Base-by-base conservation (phyloP, 2,113 vertebrate genomes). In the Phasianus colchicus region DNA sequence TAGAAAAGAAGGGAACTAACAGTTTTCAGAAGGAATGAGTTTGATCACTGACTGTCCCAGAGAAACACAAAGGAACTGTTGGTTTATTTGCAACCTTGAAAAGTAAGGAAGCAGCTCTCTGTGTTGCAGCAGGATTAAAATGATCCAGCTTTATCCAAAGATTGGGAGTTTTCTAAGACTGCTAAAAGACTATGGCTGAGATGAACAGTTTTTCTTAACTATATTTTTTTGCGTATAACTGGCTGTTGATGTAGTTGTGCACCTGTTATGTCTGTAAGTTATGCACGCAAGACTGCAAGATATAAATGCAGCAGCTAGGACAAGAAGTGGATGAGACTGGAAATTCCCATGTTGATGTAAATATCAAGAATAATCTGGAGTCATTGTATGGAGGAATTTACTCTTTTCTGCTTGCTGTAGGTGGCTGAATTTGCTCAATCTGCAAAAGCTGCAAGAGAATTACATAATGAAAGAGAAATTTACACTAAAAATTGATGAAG, bases 321-420 rank as follows among this genome's bases (percentile, higher is more conserved):
- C 81, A 90, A 45, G 4, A 52, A 54, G 16, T 2, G 0, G 3
- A 3, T 38, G 42, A 43, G 19, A 30, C 11, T 40, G n/a, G 18
- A 40, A 11, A 58, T 74, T 20, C 70, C 20, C 18, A 2, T 27
- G 24, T 70, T 47, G 64, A 32, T 77, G 16, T 45, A 71, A 86
- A 88, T 67, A 61, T 29, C 5, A 60, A 65, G 52, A 70, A 50
- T 47, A 67, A 76, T 25, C 36, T 82, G 74, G 36, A 63, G 32
- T 16, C 69, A 82, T 87, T 82, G 45, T 48, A 10, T n/a, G 6
- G 7, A 43, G 52, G 29, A 72, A 24, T 95, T 94, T 40, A 60
- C 92, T 83, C 6, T 89, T 86, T 76, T 83, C 32, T 89, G 43
- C 27, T 91, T 73, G 48, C 61, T 91, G 82, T 86, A 93, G 57